A percentile compares a stretch with the other conserved stretches of the same genome.
These are phyloP conservation scores for Nycticebus coucang DNA, from an alignment of 2,113 vertebrate genomes.

Conservation along the genomic window DNA sequence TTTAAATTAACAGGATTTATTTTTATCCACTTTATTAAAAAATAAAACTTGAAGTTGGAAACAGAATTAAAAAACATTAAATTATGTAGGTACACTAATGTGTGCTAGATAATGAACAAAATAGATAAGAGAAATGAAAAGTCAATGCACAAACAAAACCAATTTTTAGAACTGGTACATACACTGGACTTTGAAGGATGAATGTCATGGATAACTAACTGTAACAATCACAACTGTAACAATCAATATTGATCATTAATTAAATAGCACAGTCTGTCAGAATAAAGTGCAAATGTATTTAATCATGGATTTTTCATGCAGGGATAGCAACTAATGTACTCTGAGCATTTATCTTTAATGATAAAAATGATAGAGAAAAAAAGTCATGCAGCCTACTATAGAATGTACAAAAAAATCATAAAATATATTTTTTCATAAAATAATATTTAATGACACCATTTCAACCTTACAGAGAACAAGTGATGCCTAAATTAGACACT, in stretches of 20 bases:
- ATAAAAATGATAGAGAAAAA: conserved; percentile 37
- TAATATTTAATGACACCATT: conserved; percentile 40
- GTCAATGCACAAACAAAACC: background rate
- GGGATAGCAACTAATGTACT: background rate
- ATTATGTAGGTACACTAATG: background rate
- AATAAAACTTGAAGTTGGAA: background rate
- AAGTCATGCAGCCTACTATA: background rate
- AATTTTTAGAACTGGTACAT: background rate
- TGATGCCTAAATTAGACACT: conserved; percentile 4
- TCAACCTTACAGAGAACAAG: conserved; percentile 14
- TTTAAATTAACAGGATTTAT: background rate
- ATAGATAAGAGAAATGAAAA: background rate
- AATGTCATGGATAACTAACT: background rate
- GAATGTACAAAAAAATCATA: conserved; percentile 21
- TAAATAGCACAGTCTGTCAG: background rate
- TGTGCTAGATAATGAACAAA: background rate
- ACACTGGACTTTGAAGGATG: background rate
- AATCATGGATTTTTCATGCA: conserved; percentile 23
- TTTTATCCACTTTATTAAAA: background rate
- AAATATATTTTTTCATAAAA: conserved; percentile 55
- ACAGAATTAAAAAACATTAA: background rate
- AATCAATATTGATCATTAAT: background rate
- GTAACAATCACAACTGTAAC: background rate
- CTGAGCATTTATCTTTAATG: background rate
- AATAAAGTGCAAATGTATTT: background rate